Evolutionary conservation across 2,113 vertebrate species (phyloP), one percentile per base, ranked within the genome.

Genomic region (Etia nguti): DNA sequence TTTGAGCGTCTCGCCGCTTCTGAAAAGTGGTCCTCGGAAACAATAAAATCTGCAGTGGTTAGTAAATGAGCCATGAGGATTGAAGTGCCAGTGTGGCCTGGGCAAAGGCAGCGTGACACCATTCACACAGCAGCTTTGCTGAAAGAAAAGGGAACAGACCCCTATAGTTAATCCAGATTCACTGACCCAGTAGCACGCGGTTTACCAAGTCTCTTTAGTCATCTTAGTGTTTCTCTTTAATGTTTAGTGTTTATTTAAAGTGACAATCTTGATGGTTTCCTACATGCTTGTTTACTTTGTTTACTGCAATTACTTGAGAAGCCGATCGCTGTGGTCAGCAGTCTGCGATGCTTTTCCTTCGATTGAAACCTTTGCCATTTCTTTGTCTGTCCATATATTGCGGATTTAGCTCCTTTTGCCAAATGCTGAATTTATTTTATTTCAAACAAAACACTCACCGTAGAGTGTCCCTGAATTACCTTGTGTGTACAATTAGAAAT

Each of bases 41-140:
- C 89, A 93, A 93, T 84, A 57, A 87, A 62, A 87, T 79, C 54
- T 60, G 70, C 18, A 55, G 73, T 59, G 16, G 59, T 87, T 88
- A 65, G 81, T 84, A 92, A 93, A 93, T 91, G 91, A 93, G 56
- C 81, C 86, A n/a, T 87, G 86, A 89, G 89, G 68, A n/a, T 43
- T 82, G 79, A 80, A 83, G 86, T 52, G 83, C 84, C 81, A 36
- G 12, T 43, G 86, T 89, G 86, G 81, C 86, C 85, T 65, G 77
- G 80, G 83, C n/a, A 46, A 55, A 87, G 57, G 80, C 89, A 88
- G 90, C 50, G 16, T 87, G 86, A 90, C 84, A 16, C 86, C 56
- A 46, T 85, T 91, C 86, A 93, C 56, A 86, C 79, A 86, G 46
- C 65, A 83, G 73, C 83, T 85, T 80, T 90, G 55, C 65, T 38